A percentile compares a stretch with the other conserved stretches of the same genome.
phyloP scores from a whole-genome alignment of 2,113 vertebrate species.

The Lamprotornis superbus region DNA sequence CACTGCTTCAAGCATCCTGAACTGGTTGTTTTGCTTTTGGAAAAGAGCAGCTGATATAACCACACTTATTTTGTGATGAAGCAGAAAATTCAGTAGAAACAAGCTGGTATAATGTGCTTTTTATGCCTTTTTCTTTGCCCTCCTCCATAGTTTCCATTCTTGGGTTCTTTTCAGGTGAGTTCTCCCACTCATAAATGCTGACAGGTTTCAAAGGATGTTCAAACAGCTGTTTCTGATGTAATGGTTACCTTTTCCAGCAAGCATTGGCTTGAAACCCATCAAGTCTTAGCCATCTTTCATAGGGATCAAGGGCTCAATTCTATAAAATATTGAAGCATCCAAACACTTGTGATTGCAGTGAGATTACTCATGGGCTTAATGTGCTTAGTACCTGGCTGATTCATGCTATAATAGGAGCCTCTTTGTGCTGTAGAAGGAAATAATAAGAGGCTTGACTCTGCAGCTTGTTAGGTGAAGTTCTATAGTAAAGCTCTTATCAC shows the following conservation, averaged over 20 bases:
- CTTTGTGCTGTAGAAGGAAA: not conserved
- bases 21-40: not conserved
- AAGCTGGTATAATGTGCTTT: not conserved
- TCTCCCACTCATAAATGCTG: not conserved
- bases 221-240: not conserved
- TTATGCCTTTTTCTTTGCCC: not conserved
- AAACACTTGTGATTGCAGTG: not conserved
- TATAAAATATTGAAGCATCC: not conserved
- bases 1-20: not conserved
- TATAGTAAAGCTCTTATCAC: not conserved
- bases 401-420: not conserved
- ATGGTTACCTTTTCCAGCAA: not conserved
- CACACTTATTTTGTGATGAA: not conserved
- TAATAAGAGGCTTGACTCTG: not conserved
- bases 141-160: not conserved
- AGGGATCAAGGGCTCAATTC: not conserved
- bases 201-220: not conserved
- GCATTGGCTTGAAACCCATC: not conserved
- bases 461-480: not conserved
- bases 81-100: not conserved
- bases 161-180: not conserved
- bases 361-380: slow-evolving; percentile 21
- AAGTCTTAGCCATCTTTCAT: not conserved
- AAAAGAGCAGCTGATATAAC: not conserved
- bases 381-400: slow-evolving; percentile 29